phyloP scores from a whole-genome alignment of 2,113 vertebrate species.

The Aspiorhynchus laticeps region DNA sequence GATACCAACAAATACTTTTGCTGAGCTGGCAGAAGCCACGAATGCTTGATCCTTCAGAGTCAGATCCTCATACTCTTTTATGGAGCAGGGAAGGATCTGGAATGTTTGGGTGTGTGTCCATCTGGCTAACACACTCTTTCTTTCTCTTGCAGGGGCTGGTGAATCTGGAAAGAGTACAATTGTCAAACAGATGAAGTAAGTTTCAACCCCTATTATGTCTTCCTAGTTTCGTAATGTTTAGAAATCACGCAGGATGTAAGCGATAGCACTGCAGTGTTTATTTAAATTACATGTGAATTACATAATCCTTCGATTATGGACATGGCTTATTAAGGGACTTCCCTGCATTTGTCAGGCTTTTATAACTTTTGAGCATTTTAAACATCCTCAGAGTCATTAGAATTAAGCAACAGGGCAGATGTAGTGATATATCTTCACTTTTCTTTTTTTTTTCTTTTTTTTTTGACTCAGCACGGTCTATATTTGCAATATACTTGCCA shows the following conservation, averaged over 20 bases:
- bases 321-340: constrained; percentile 13
- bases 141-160: constrained; percentile 84
- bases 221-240: not conserved
- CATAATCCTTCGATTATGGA: not conserved
- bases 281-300: not conserved
- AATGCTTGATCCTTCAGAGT: not conserved
- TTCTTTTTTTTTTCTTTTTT: not conserved
- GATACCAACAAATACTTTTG: not conserved
- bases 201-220: constrained; percentile 35
- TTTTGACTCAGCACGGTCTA: too few relatives aligned
- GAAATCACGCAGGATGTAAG: not conserved
- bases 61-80: not conserved
- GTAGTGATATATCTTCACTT: not conserved
- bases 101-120: constrained; percentile 37
- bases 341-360: not conserved
- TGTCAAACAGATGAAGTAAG: constrained; percentile 99
- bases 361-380: not conserved
- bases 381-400: not conserved
- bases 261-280: not conserved
- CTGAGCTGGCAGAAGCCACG: not conserved
- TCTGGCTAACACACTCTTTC: constrained; percentile 31
- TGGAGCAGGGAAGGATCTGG: constrained; percentile 15
- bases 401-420: not conserved
- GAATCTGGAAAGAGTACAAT: constrained; percentile 99
- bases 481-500: not conserved